These are phyloP conservation scores for Smithornis capensis DNA, from an alignment of 2,113 vertebrate species.

Conservation along the genomic window DNA sequence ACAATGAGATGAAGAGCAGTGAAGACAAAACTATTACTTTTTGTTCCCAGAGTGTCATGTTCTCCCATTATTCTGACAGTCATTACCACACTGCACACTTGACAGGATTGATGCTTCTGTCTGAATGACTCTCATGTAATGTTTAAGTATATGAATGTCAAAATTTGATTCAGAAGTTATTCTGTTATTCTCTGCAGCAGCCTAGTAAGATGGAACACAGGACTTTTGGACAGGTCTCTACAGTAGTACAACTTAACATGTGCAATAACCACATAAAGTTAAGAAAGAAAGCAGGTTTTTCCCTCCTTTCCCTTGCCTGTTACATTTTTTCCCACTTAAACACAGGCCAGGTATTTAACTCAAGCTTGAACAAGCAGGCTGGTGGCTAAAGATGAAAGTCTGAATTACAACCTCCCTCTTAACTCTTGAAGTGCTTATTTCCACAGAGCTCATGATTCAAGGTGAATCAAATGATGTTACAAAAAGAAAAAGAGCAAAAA, in stretches of 20 bases:
- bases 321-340: not conserved
- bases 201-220: not conserved
- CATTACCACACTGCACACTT: not conserved
- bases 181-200: not conserved
- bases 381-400: not conserved
- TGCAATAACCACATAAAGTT: not conserved
- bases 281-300: not conserved
- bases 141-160: not conserved
- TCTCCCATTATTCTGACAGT: not conserved
- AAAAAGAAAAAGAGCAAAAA: accelerated
- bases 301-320: not conserved
- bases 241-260: not conserved
- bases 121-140: not conserved
- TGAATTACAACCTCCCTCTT: not conserved
- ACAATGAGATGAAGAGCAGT: not conserved
- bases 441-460: not conserved
- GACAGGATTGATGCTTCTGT: not conserved
- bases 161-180: not conserved
- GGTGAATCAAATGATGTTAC: not conserved
- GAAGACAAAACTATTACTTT: not conserved
- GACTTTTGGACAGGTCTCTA: not conserved
- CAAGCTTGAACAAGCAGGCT: not conserved
- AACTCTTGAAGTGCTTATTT: not conserved
- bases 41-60: not conserved
- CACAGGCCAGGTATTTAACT: not conserved